Evolutionary conservation across 2,888 invertebrate genomes (phyloP).

Genomic region (Neoscelio sp.): DNA sequence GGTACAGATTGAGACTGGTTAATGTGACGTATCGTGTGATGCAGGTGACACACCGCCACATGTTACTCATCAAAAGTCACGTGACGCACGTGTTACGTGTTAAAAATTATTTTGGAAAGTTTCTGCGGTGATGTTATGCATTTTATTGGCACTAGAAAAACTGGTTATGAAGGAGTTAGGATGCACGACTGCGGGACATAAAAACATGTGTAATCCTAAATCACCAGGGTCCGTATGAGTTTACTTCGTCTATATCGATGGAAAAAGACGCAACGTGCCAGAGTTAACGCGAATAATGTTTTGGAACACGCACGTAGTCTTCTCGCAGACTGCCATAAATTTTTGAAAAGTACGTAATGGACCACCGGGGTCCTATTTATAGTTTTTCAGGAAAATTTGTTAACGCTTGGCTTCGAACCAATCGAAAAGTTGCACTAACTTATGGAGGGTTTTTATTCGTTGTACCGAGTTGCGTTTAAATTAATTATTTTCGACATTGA

Average conservation of each 20-base stretch:
- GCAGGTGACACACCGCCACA: conserved; percentile 31
- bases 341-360: conserved; percentile 24
- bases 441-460: no score
- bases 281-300: conserved; percentile 20
- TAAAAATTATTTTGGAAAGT: conserved; percentile 29
- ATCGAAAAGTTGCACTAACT: conserved; percentile 19
- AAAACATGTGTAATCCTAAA: conserved; percentile 42
- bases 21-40: background rate
- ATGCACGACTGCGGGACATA: conserved; percentile 1
- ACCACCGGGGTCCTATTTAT: conserved; percentile 28
- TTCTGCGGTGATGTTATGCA: conserved; percentile 1
- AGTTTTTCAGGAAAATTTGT: conserved; percentile 31
- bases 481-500: no score
- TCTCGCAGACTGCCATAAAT: conserved; percentile 38
- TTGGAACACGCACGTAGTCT: conserved; percentile 32
- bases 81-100: conserved; percentile 26
- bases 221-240: conserved; percentile 8
- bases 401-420: conserved; percentile 25
- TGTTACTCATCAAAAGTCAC: conserved; percentile 39
- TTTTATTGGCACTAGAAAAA: conserved; percentile 40
- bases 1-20: conserved; percentile 27
- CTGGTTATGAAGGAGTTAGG: conserved; percentile 24
- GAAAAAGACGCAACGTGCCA: conserved; percentile 14
- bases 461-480: no score
- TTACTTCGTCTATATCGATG: conserved; percentile 17